phyloP scores from a whole-genome alignment of 2,113 vertebrate species.

The Solenodon paradoxus region DNA sequence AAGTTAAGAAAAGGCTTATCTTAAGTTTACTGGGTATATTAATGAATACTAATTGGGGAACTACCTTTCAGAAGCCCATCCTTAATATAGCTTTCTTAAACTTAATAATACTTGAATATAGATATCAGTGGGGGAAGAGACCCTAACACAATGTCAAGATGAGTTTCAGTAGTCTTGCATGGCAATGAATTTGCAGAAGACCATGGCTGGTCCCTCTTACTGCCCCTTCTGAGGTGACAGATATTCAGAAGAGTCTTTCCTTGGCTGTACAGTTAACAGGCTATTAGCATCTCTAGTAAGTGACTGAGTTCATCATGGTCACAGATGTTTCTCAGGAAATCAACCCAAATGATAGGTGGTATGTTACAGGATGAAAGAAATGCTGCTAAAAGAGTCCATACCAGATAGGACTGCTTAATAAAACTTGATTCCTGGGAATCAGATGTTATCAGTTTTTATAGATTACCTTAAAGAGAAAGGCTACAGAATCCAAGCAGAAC shows the following conservation, averaged over 20 bases:
- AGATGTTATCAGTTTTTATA: conserved; percentile 49
- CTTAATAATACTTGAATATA: conserved; percentile 1
- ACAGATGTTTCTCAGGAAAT: conserved; percentile 10
- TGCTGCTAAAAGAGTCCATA: neutral
- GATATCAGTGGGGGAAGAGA: neutral
- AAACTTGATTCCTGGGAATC: neutral
- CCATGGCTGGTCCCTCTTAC: neutral
- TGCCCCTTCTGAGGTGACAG: conserved; percentile 7
- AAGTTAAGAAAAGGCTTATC: conserved; percentile 14
- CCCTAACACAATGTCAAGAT: conserved; percentile 1
- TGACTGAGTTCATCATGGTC: neutral
- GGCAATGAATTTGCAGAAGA: conserved; percentile 38
- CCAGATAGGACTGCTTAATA: neutral
- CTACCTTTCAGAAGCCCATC: conserved; percentile 3
- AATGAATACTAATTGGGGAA: neutral
- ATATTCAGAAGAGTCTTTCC: conserved; percentile 49
- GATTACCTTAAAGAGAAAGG: conserved; percentile 36
- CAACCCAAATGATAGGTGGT: neutral
- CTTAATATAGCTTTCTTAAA: conserved; percentile 23
- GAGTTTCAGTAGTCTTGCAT: neutral
- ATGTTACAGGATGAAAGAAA: conserved; percentile 19
- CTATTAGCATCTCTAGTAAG: neutral
- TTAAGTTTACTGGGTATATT: neutral
- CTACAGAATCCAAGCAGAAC: conserved; percentile 32
- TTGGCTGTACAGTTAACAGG: neutral